Evolutionary conservation across 2,888 invertebrate genomes (phyloP), one percentile per base, ranked within the genome.

Genomic region (Dryocosmus kuriphilus): DNA sequence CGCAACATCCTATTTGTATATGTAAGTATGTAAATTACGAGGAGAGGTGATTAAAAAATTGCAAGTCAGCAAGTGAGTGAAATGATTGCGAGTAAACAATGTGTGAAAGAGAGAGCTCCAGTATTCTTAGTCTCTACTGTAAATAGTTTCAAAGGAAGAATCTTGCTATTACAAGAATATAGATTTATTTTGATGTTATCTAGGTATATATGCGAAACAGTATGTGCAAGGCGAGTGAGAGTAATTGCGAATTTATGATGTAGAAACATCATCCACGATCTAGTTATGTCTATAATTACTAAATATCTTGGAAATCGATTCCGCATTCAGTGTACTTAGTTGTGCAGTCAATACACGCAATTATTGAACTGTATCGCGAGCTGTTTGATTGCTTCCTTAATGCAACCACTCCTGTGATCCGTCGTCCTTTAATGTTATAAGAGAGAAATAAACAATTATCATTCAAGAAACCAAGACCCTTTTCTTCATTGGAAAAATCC

Each of bases 111-210:
- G 51, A 46, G 46, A 51, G 30, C 80, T 81, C 80, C 81, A 80
- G 81, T 83, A 81, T 74, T 83, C 81, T 83, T 78, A 86, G 83
- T 83, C 84, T 83, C 83, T 81, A 83, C 74, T 88, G 88, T 88
- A 88, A 78, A 88, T 88, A 87, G 83, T 79, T 84, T 82, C 81
- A 80, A 84, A 85, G 82, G 82, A 86, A 51, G 87, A 87, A 83
- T 88, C 88, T 87, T 88, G 87, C 87, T 86, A 89, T 87, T 86
- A 85, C 84, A 87, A 87, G 30, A 85, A 88, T 87, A 91, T 90
- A 91, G 90, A 91, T 91, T 91, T 91, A 91, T 91, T 91, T 91
- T 90, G 89, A 90, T 89, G 91, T 91, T 91, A 90, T 90, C 91
- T 91, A 91, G 90, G 86, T 91, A 87, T 90, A 90, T 88, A 88